Conservation (phyloP, 2,113 vertebrate species). For the Campylomormyrus tamandua region DNA sequence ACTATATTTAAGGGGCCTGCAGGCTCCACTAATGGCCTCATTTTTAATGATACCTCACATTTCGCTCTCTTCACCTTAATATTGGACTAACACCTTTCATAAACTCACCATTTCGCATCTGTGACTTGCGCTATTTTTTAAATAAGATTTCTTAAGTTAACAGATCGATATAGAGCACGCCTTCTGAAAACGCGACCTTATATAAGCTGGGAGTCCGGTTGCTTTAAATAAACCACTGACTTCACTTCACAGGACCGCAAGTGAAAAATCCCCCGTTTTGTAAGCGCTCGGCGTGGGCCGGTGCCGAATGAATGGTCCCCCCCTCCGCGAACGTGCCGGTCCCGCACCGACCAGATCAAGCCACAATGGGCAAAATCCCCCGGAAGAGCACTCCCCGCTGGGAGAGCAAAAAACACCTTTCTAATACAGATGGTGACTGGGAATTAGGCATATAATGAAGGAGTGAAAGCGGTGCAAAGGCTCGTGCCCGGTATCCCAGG, state of each 20-base stretch:
- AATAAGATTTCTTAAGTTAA: background rate
- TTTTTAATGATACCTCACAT: background rate
- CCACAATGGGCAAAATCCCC: background rate
- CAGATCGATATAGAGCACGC: background rate
- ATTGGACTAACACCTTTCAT: background rate
- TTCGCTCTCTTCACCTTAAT: background rate
- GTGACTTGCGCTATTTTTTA: background rate
- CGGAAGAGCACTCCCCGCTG: background rate
- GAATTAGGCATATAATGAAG: background rate
- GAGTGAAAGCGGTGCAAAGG: background rate
- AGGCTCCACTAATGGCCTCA: conserved; percentile 9
- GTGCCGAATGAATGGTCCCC: background rate
- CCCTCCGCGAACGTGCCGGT: background rate
- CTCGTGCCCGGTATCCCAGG: background rate
- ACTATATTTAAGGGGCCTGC: conserved; percentile 49
- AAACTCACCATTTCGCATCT: background rate
- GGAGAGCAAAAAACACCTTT: background rate
- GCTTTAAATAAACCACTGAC: background rate
- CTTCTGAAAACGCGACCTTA: background rate
- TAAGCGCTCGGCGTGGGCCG: background rate
- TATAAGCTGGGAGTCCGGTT: background rate
- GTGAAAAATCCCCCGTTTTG: background rate
- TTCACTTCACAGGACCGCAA: background rate
- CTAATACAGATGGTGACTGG: background rate
- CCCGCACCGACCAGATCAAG: background rate